phyloP scores from a whole-genome alignment of 2,888 invertebrate genomes.

The Neoascia interrupta region DNA sequence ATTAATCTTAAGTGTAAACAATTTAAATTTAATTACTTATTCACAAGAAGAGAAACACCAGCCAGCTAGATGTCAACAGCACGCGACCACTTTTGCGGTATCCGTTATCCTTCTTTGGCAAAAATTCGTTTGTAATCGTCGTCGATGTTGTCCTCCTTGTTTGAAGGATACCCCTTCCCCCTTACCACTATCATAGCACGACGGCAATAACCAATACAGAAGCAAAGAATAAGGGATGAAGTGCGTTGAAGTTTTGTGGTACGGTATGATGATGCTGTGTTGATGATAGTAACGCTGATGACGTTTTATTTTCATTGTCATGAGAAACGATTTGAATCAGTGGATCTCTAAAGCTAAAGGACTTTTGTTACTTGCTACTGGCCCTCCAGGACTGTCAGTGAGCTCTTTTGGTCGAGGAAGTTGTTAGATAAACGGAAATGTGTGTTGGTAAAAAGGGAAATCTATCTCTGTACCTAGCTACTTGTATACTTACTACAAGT shows the following conservation, averaged over 20 bases:
- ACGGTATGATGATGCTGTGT: slow-evolving; percentile 10
- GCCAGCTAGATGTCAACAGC: slow-evolving; percentile 55
- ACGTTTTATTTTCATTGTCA: slow-evolving; percentile 53
- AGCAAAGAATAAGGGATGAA: slow-evolving; percentile 57
- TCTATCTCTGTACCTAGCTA: too few species aligned
- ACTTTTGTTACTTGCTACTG: background rate
- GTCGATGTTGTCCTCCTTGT: slow-evolving; percentile 28
- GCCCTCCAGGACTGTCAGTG: background rate
- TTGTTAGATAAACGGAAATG: slow-evolving; percentile 42
- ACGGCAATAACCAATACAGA: slow-evolving; percentile 49
- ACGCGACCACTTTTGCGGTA: slow-evolving; percentile 69
- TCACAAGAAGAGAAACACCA: slow-evolving; percentile 16
- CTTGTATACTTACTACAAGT: too few species aligned
- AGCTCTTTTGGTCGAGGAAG: slow-evolving; percentile 18
- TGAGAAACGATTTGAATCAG: slow-evolving; percentile 34
- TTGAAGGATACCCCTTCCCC: slow-evolving; percentile 16
- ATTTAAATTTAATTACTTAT: slow-evolving; percentile 21
- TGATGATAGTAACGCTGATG: slow-evolving; percentile 56
- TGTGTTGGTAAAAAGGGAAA: background rate
- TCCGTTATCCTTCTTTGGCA: slow-evolving; percentile 65
- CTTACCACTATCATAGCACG: slow-evolving; percentile 37
- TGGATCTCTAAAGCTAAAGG: background rate
- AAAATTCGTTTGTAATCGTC: slow-evolving; percentile 64
- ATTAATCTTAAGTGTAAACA: slow-evolving; percentile 24
- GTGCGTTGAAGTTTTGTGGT: slow-evolving; percentile 12